Evolutionary conservation across 2,888 invertebrate species (phyloP).

Genomic region (Polymixis flavicincta): DNA sequence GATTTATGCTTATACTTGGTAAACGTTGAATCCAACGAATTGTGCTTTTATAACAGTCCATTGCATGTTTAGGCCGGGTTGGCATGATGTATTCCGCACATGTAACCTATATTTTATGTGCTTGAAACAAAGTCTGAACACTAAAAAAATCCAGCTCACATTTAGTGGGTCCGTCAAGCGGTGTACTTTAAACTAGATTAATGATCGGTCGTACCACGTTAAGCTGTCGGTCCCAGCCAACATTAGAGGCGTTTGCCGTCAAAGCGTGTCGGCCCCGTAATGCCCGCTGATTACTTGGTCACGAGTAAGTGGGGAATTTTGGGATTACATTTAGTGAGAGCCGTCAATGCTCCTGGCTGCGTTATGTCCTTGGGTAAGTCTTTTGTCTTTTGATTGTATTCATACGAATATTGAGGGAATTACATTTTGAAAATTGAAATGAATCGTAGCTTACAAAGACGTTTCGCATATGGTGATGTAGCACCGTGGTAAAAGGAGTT

Average conservation of each 20-base stretch:
- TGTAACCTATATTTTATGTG: neutral
- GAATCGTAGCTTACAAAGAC: neutral
- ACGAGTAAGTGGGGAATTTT: constrained; percentile 55
- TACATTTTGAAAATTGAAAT: neutral
- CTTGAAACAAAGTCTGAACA: constrained; percentile 10
- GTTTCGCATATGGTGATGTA: neutral
- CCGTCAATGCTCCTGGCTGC: constrained; percentile 42
- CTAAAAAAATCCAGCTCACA: constrained; percentile 34
- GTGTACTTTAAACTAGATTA: constrained; percentile 67
- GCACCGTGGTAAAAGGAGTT: neutral
- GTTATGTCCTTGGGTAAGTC: constrained; percentile 1
- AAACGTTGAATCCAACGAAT: neutral
- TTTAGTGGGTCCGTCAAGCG: constrained; percentile 57
- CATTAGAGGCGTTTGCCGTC: constrained; percentile 64
- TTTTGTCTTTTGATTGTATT: constrained; percentile 38
- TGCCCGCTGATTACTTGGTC: constrained; percentile 63
- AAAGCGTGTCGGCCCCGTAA: constrained; percentile 58
- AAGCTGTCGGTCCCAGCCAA: constrained; percentile 63
- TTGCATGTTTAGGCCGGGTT: neutral
- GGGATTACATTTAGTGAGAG: constrained; percentile 56
- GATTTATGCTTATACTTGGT: neutral
- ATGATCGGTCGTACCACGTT: constrained; percentile 62
- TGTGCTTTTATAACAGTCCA: neutral
- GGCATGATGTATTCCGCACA: neutral
- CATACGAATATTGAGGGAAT: constrained; percentile 4